Conservation (phyloP, 2,797 vertebrate species). For the Leptatherina wallacei region DNA sequence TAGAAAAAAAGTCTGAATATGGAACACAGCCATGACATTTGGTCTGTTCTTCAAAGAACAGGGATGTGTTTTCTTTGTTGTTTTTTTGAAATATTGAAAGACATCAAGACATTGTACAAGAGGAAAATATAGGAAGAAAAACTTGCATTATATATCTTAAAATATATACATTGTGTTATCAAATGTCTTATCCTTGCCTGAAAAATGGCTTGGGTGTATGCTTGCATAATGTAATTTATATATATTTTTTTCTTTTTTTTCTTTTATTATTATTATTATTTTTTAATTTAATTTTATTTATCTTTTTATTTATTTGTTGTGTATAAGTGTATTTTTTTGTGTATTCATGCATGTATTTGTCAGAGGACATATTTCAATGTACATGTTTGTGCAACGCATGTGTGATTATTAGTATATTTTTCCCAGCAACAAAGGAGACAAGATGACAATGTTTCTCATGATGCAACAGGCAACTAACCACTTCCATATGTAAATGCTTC, state of each 20-base stretch:
- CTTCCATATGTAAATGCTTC: slow-evolving; percentile 74
- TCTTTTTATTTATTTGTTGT: neutral
- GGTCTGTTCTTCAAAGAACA: slow-evolving; percentile 21
- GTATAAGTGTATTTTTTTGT: neutral
- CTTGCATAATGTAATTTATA: no score
- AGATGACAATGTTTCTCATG: slow-evolving; percentile 66
- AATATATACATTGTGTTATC: neutral
- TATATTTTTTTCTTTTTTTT: no score
- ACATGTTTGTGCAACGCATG: slow-evolving; percentile 38
- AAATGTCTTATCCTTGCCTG: no score
- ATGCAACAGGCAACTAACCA: slow-evolving; percentile 76
- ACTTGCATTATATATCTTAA: neutral
- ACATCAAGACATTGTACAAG: slow-evolving; percentile 15
- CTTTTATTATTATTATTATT: no score
- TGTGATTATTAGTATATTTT: slow-evolving; percentile 51
- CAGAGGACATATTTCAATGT: slow-evolving; percentile 21
- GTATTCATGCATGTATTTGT: slow-evolving; percentile 7
- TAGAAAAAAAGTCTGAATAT: slow-evolving; percentile 50
- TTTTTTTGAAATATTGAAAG: slow-evolving; percentile 20
- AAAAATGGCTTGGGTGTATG: neutral
- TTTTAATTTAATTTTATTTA: no score
- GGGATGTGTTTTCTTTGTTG: slow-evolving; percentile 10
- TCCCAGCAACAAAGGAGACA: slow-evolving; percentile 40
- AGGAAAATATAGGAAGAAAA: slow-evolving; percentile 8
- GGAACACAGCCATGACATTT: slow-evolving; percentile 37